Evolutionary conservation across 1,140 invertebrate genomes (phyloP).

Genomic region (Coenobita brevimanus): DNA sequence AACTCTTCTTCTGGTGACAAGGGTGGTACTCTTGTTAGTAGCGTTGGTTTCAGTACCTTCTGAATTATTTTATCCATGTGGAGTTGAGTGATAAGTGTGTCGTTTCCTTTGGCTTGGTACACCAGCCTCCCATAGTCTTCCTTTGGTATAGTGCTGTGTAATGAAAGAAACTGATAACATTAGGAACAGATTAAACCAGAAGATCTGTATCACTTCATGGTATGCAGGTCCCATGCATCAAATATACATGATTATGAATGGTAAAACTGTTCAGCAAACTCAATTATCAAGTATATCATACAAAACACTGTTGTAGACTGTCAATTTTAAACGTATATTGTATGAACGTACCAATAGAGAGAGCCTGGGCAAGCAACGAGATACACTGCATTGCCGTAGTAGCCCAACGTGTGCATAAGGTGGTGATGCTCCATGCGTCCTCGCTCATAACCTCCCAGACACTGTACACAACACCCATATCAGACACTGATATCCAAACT

Average conservation of each 20-base stretch:
- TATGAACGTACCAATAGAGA: conserved; percentile 41
- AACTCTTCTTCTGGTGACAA: conserved; percentile 5
- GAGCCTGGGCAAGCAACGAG: conserved; percentile 51
- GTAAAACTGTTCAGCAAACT: background rate
- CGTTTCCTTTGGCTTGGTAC: background rate
- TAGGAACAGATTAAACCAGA: no score
- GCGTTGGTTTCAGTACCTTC: background rate
- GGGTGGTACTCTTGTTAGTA: background rate
- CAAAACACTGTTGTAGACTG: no score
- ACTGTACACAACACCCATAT: conserved; percentile 19
- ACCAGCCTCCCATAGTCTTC: conserved; percentile 32
- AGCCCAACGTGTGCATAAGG: conserved; percentile 49
- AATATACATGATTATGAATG: background rate
- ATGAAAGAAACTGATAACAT: no score
- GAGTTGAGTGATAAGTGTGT: background rate
- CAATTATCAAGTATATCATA: no score
- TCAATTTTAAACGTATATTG: no score
- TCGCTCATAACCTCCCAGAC: conserved; percentile 39
- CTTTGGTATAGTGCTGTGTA: conserved; percentile 11
- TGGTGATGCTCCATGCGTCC: conserved; percentile 52
- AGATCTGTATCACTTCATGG: no score
- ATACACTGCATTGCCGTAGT: conserved; percentile 47
- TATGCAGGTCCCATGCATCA: background rate
- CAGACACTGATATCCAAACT: background rate
- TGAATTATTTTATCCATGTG: background rate